Evolutionary conservation across 2,888 invertebrate species (phyloP), one percentile per base, ranked within the genome.

Genomic region (Imbricaverruca yamaguchii): DNA sequence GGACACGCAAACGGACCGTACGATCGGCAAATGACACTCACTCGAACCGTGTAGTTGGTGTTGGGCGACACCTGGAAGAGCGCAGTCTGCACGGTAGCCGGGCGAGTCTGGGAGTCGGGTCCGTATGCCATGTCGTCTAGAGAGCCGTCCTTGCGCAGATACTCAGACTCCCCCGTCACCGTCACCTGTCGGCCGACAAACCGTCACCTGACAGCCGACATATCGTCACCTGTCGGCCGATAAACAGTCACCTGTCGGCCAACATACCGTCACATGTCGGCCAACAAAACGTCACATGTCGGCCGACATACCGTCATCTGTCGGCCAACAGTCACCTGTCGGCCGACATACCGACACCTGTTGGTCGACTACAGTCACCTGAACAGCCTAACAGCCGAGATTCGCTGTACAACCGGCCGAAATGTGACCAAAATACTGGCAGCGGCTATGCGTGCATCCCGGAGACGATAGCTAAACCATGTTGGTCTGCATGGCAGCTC

Each of bases 11-110:
- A 4, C 39, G 39, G 39, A n/a, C n/a, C n/a, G n/a, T n/a, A n/a
- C n/a, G n/a, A n/a, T 39, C 39, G 4, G 39, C 39, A 39, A 39
- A 39, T 39, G 39, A 12, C 13, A 55, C 81, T 80, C 82, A 87
- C 86, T 84, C 86, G 84, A 6, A 94, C 92, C 21, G 93, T 93
- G 87, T 94, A 95, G 87, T 93, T 92, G 0, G 95, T 95, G 87
- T 96, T 95, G 8, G 95, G 91, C 81, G 92, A 91, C 61, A 94
- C 91, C 85, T 6, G 9, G 57, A 79, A 79, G 18, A 13, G 2
- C 7, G 23, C 15, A 2, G n/a, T 23, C 79, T 57, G 79, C 23
- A 2, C 23, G 4, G 8, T 1, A 6, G 23, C 57, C 13, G 23
- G 23, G 23, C 57, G 23, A 15, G 12, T 15, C 23, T n/a, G 11